Evolutionary conservation across 2,888 invertebrate species (phyloP), one percentile per base, ranked within the genome.

Genomic region (Scaptomyza flava): DNA sequence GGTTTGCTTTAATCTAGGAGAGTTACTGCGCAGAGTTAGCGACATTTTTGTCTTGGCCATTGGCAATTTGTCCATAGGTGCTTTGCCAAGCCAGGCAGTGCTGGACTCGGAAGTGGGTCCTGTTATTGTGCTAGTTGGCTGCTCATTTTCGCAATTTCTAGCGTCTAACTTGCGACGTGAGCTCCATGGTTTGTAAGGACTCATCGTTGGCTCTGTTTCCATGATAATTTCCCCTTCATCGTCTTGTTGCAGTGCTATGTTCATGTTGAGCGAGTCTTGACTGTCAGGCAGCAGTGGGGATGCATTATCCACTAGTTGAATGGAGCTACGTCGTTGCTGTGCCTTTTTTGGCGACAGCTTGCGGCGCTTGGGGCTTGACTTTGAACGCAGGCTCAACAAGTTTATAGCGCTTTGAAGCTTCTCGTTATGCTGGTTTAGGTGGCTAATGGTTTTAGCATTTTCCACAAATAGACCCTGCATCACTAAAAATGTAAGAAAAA

Each of bases 241-340:
- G 48, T 66, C 79, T 7, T 33, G 30, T 2, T 72, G 76, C n/a
- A 92, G 31, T 0, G 91, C 91, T 50, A 89, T 83, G 63, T 91
- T 91, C 48, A 90, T 80, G 64, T 91, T 87, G 0, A 87, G 70
- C 1, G 82, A 87, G 5, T 58, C 59, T 30, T 89, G 61, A 61
- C 79, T 68, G 45, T 77, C 66, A 6, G 69, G 53, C 33, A 69
- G 1, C 31, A 56, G 50, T 12, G 71, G 58, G 0, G 69, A 60
- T 6, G 38, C 52, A 30, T 56, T 71, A 41, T 63, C 48, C 4
- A 41, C 46, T 12, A 48, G 5, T 57, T 71, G 59, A 9, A 68
- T 57, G 12, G 52, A 69, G 8, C 47, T 57, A 45, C 66, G 45
- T 0, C 11, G 33, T 2, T 20, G 42, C n/a, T 60, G 45, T 11